Evolutionary conservation across 2,113 vertebrate species (phyloP), one percentile per base, ranked within the genome.

Genomic region (Neogobius melanostomus): DNA sequence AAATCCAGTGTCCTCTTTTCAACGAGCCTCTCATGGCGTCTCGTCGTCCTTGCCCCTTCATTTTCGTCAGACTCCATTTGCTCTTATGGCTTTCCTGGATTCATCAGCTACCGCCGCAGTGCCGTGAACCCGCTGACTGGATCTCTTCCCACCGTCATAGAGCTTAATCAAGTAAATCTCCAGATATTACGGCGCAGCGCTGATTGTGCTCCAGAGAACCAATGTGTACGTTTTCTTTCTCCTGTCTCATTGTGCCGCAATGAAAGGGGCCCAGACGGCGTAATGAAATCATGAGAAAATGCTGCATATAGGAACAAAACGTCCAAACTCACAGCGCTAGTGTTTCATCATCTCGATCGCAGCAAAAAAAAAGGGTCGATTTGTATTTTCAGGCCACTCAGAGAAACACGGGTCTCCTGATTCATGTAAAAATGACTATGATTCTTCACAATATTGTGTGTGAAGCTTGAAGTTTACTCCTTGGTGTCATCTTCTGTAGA

Each of bases 261-360:
- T 68, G 69, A 80, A 80, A 75, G 56, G 54, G 46, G 7, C 44
- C 62, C 66, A 64, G 16, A 59, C 59, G 53, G 68, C 73, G 63
- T 75, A 68, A 79, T 76, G 76, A 86, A 80, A 71, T 46, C 28
- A 78, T 51, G 48, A 80, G 67, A 54, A 69, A 36, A 11, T 57
- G 10, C 36, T 62, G 51, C 10, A 16, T 65, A 6, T 42, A 69
- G 66, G 36, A 69, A 73, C 12, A 73, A 36, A 51, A 69, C 74
- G 54, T 46, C 42, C 21, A 69, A n/a, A 11, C 65, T n/a, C 50
- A 14, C 50, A 46, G 64, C 66, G 65, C 70, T 75, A 71, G 65
- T 59, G 42, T 83, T 79, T 69, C 69, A 68, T 77, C n/a, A 54
- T 76, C 16, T 43, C 50, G 66, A 63, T 57, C 63, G 48, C 43